Conservation (phyloP, 2,113 vertebrate species). For the Perca schrenkii region DNA sequence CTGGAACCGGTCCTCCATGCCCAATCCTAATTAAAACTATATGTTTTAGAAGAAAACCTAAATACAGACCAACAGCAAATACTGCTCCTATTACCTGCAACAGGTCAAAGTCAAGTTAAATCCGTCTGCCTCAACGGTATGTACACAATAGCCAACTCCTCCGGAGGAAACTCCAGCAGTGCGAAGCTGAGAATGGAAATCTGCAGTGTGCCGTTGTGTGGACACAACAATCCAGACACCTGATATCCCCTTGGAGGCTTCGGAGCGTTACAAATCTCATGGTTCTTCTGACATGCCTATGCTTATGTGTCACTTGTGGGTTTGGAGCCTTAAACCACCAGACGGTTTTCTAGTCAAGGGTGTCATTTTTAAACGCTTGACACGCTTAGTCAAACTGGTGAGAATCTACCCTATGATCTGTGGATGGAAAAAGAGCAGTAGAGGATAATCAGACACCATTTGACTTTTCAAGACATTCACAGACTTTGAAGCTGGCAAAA, state of each 20-base stretch:
- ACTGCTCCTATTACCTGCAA: conserved; percentile 20
- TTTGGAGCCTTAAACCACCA: conserved; percentile 21
- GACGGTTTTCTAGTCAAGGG: conserved; percentile 52
- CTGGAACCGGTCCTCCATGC: too few species aligned
- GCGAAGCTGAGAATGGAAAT: conserved; percentile 36
- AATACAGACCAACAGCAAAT: not conserved
- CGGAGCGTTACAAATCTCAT: not conserved
- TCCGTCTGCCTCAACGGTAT: conserved; percentile 3
- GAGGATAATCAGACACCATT: conserved; percentile 23
- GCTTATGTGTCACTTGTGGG: conserved; percentile 23
- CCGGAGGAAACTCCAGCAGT: conserved; percentile 35
- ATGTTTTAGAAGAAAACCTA: not conserved
- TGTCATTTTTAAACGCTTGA: conserved; percentile 43
- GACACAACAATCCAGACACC: conserved; percentile 39
- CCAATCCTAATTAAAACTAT: too few species aligned
- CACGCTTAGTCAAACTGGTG: conserved; percentile 3
- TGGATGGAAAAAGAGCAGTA: conserved; percentile 26
- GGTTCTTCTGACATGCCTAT: conserved; percentile 5
- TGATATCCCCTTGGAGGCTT: conserved; percentile 13
- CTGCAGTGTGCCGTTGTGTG: not conserved
- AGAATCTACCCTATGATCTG: conserved; percentile 23
- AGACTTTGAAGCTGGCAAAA: not conserved
- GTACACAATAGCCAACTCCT: conserved; percentile 9
- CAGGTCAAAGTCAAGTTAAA: conserved; percentile 26
- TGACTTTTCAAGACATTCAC: not conserved